These are phyloP conservation scores for Conistra vaccinii DNA, from an alignment of 2,888 invertebrate species.

Conservation along the genomic window DNA sequence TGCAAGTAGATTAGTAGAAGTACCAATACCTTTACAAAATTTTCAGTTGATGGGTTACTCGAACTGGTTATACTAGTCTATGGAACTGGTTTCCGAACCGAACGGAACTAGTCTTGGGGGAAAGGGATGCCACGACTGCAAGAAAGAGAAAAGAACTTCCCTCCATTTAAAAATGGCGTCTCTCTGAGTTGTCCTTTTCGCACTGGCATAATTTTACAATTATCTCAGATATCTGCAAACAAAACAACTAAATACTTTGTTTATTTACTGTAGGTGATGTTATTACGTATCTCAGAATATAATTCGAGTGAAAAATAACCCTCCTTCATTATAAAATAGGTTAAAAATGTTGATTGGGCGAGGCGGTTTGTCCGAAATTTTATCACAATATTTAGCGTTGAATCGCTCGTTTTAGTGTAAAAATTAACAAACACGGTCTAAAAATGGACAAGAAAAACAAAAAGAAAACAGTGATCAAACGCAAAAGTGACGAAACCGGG, in stretches of 20 bases:
- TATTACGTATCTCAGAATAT: constrained; percentile 17
- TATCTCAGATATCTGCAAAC: constrained; percentile 70
- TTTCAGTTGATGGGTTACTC: too few species aligned
- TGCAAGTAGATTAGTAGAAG: too few species aligned
- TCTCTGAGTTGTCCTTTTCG: constrained; percentile 87
- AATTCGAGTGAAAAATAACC: constrained; percentile 3
- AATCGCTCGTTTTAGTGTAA: constrained; percentile 60
- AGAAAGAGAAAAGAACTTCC: constrained; percentile 59
- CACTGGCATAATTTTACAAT: constrained; percentile 74
- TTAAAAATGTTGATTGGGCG: constrained; percentile 79
- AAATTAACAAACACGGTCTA: constrained; percentile 68
- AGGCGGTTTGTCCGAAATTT: constrained; percentile 70
- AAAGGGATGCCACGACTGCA: constrained; percentile 60
- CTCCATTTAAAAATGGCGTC: constrained; percentile 85
- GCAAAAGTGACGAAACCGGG: constrained; percentile 85
- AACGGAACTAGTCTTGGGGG: constrained; percentile 37
- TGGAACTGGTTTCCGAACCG: constrained; percentile 48
- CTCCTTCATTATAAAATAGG: constrained; percentile 11
- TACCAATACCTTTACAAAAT: too few species aligned
- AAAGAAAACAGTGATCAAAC: constrained; percentile 88
- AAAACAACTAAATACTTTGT: constrained; percentile 67
- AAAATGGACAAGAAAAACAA: constrained; percentile 90
- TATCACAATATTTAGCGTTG: constrained; percentile 66
- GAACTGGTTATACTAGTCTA: too few species aligned
- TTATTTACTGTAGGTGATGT: constrained; percentile 62